These are phyloP conservation scores for Spilarctia lutea DNA, from an alignment of 2,888 invertebrate species.

Conservation along the genomic window DNA sequence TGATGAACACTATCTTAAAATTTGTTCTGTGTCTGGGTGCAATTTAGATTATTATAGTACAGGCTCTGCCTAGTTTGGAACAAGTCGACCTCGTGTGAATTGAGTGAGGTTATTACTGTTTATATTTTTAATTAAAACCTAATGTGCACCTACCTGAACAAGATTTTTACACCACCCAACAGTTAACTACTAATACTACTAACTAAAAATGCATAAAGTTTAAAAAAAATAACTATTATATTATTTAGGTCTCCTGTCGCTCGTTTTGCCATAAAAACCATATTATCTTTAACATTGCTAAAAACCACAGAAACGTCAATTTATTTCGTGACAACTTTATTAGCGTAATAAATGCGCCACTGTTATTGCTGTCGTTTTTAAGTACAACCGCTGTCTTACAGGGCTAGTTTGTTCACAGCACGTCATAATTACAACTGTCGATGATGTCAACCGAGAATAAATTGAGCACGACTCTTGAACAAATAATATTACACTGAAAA, in stretches of 20 bases:
- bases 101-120: too few species aligned
- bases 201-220: too few species aligned
- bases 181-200: too few species aligned
- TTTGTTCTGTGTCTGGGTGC: too few species aligned
- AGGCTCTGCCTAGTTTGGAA: too few species aligned
- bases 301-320: slow-evolving; percentile 9
- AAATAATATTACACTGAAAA: slow-evolving; percentile 11
- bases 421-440: slow-evolving; percentile 34
- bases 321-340: slow-evolving; percentile 7
- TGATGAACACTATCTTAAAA: too few species aligned
- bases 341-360: slow-evolving; percentile 13
- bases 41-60: too few species aligned
- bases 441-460: slow-evolving; percentile 37
- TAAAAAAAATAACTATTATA: too few species aligned
- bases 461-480: slow-evolving; percentile 22
- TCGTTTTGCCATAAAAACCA: slow-evolving; percentile 1
- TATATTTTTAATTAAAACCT: too few species aligned
- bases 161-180: too few species aligned
- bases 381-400: slow-evolving; percentile 4
- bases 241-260: not conserved
- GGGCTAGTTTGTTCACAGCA: slow-evolving; percentile 7
- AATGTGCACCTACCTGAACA: too few species aligned
- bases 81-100: too few species aligned
- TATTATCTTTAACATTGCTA: slow-evolving; percentile 10
- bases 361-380: slow-evolving; percentile 12